Evolutionary conservation across 1,140 invertebrate genomes (phyloP).

Genomic region (Phocides pigmalion): DNA sequence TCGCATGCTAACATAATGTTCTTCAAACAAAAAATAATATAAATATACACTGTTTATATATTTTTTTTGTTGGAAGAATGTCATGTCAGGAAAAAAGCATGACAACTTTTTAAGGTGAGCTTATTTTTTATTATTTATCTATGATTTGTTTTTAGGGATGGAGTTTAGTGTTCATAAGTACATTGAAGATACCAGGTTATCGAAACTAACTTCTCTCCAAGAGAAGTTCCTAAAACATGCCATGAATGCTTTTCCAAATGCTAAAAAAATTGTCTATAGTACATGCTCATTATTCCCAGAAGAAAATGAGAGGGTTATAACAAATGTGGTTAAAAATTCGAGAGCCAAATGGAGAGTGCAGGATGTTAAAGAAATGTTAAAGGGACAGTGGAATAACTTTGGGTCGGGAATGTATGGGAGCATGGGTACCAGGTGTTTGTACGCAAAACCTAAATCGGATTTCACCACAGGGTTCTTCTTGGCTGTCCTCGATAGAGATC

Average conservation of each 20-base stretch:
- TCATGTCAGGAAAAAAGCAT: no score
- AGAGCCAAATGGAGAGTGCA: slow-evolving; percentile 86
- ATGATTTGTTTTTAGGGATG: slow-evolving; percentile 58
- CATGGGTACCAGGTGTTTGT: slow-evolving; percentile 90
- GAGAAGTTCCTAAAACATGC: slow-evolving; percentile 93
- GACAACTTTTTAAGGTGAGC: no score
- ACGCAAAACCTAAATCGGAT: slow-evolving; percentile 89
- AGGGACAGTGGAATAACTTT: slow-evolving; percentile 87
- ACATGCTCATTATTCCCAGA: slow-evolving; percentile 95
- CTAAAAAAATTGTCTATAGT: slow-evolving; percentile 95
- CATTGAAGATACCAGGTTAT: slow-evolving; percentile 84
- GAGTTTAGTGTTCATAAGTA: slow-evolving; percentile 73
- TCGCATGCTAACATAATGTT: no score
- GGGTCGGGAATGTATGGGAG: slow-evolving; percentile 86
- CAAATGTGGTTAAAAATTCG: slow-evolving; percentile 85
- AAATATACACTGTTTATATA: no score
- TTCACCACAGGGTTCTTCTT: slow-evolving; percentile 97
- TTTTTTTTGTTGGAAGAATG: no score
- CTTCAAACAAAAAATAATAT: no score
- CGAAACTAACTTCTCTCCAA: slow-evolving; percentile 92
- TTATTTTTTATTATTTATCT: no score
- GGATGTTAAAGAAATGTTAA: slow-evolving; percentile 84
- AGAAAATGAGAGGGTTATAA: slow-evolving; percentile 97
- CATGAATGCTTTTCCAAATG: slow-evolving; percentile 91
- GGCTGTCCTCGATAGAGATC: slow-evolving; percentile 91